Conservation (phyloP, 2,113 vertebrate species). For the Lynx canadensis region DNA sequence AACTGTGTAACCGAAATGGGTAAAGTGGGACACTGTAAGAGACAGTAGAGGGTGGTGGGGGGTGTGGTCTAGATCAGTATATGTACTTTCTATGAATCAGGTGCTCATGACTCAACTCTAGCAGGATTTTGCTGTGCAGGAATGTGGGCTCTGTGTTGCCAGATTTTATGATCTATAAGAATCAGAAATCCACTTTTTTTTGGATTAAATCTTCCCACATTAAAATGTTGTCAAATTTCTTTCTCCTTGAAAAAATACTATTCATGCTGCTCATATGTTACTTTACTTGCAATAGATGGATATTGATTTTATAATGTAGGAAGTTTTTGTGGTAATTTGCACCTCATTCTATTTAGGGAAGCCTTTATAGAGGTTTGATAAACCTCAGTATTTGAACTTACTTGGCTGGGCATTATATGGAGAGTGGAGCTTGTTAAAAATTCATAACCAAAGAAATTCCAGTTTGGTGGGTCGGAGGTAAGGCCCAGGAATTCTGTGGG, state of each 20-base stretch:
- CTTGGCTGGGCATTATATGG: background rate
- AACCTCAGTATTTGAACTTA: background rate
- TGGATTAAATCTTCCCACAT: constrained; percentile 62
- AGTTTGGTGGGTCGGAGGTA: background rate
- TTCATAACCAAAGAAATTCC: background rate
- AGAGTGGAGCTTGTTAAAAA: background rate
- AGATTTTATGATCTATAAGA: constrained; percentile 62
- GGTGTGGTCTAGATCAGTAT: background rate
- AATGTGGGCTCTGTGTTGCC: constrained; percentile 25
- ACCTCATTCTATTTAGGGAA: background rate
- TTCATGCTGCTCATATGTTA: constrained; percentile 52
- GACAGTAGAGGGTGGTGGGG: no score
- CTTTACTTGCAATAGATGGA: background rate
- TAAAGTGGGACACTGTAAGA: background rate
- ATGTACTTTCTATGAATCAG: background rate
- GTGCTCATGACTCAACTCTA: constrained; percentile 17
- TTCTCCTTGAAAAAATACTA: constrained; percentile 48
- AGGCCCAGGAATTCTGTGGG: background rate
- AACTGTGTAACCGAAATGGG: background rate
- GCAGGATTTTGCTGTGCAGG: constrained; percentile 33
- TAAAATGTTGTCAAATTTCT: constrained; percentile 67
- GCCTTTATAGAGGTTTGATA: background rate
- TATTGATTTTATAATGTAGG: constrained; percentile 28
- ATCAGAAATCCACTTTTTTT: constrained; percentile 69
- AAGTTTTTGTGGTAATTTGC: background rate